Evolutionary conservation across 2,797 vertebrate genomes (phyloP).

Genomic region (Phrynocephalus guinanensis): DNA sequence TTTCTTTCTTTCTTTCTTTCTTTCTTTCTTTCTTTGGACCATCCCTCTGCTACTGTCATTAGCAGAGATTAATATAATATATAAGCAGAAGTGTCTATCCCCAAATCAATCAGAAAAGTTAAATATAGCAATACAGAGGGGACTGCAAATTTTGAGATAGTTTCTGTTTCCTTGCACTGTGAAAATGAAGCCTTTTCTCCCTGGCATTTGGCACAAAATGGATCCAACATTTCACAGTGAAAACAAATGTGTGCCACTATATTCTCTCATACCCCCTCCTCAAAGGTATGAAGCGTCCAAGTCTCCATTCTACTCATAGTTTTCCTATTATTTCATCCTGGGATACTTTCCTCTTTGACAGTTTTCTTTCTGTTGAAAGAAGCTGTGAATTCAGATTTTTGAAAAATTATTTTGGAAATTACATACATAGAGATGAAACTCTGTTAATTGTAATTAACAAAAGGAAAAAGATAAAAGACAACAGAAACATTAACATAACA

Average conservation of each 20-base stretch:
- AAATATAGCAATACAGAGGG: constrained; percentile 31
- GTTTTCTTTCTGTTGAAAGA: constrained; percentile 12
- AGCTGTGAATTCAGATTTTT: not conserved
- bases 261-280: not conserved
- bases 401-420: not conserved
- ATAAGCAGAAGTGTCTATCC: not conserved
- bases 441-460: no score
- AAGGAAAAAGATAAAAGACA: no score
- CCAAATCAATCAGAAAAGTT: constrained; percentile 27
- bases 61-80: not conserved
- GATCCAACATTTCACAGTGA: constrained; percentile 56
- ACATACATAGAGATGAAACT: no score
- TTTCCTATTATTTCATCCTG: constrained; percentile 44
- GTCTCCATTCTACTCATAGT: constrained; percentile 50
- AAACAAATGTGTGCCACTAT: constrained; percentile 60
- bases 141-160: constrained; percentile 29
- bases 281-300: constrained; percentile 60
- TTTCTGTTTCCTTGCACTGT: constrained; percentile 46
- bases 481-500: no score
- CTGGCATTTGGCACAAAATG: constrained; percentile 64
- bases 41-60: not conserved
- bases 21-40: not conserved
- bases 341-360: constrained; percentile 33
- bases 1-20: not conserved
- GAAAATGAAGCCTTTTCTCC: constrained; percentile 57